Percentiles rank a stretch among this genome's conserved stretches.
Conservation (phyloP, 1,140 invertebrate genomes). For the Odontomachus brunneus region DNA sequence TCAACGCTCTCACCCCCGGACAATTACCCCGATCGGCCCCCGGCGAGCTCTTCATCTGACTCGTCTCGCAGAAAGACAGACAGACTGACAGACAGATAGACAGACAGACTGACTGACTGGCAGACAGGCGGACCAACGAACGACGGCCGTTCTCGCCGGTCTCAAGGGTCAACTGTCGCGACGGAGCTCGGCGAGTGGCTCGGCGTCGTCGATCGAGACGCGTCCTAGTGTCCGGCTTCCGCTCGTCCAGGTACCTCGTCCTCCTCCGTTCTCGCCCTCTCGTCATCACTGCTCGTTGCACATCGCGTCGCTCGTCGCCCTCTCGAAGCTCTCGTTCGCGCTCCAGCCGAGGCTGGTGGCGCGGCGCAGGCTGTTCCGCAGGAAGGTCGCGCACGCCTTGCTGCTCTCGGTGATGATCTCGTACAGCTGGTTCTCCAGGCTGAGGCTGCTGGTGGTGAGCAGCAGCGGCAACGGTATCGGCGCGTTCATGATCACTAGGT, state of each 20-base stretch:
- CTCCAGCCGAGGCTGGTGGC: constrained; percentile 66
- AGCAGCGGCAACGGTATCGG: constrained; percentile 81
- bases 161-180: background rate
- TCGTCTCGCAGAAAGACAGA: constrained; percentile 23
- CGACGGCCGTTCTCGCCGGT: background rate
- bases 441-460: constrained; percentile 79
- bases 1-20: background rate
- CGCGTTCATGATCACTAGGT: constrained; percentile 82
- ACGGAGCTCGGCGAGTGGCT: background rate
- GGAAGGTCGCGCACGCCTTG: constrained; percentile 87
- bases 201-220: background rate
- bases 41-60: constrained; percentile 6
- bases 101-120: constrained; percentile 1
- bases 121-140: constrained; percentile 9
- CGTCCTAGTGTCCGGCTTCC: background rate
- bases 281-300: background rate
- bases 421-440: constrained; percentile 85
- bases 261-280: background rate
- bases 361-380: constrained; percentile 83
- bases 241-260: too few species aligned
- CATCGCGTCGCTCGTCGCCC: constrained; percentile 23
- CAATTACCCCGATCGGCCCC: constrained; percentile 24
- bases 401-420: constrained; percentile 85
- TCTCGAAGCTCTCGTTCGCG: constrained; percentile 54
- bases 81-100: background rate